A percentile compares a stretch with the other conserved stretches of the same genome.
phyloP scores from a whole-genome alignment of 1,140 invertebrate genomes.

The Plutomurus gul region DNA sequence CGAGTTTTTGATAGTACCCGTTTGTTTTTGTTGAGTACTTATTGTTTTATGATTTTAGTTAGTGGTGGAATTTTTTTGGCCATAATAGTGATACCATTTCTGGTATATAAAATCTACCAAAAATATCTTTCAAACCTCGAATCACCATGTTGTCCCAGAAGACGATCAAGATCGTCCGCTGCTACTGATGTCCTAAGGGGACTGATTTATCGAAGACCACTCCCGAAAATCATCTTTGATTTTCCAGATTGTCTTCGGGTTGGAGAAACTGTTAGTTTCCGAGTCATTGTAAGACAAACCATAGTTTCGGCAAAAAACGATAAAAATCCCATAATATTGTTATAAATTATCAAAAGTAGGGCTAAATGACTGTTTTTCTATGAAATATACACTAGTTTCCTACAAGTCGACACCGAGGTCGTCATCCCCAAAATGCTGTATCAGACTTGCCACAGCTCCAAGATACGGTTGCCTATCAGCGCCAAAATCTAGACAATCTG shows the following conservation, averaged over 20 bases:
- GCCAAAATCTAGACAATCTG: background rate
- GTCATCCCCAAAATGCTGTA: background rate
- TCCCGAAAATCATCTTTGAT: conserved; percentile 37
- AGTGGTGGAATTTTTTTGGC: conserved; percentile 42
- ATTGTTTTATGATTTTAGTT: conserved; percentile 50
- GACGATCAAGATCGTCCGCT: background rate
- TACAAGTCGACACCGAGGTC: background rate
- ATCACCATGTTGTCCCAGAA: background rate
- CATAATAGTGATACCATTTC: conserved; percentile 26
- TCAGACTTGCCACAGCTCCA: background rate
- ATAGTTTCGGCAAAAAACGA: background rate
- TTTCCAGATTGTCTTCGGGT: conserved; percentile 34
- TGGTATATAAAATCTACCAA: conserved; percentile 40
- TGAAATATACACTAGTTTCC: background rate
- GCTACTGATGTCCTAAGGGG: background rate
- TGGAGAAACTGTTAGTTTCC: conserved; percentile 43
- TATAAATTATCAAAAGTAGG: no score
- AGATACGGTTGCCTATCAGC: background rate
- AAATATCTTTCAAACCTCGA: conserved; percentile 15
- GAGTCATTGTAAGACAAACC: conserved; percentile 31
- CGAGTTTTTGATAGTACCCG: background rate
- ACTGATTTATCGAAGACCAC: conserved; percentile 17
- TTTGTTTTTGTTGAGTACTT: conserved; percentile 37
- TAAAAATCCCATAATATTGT: no score
- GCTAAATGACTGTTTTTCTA: no score